Conservation (phyloP, 1,140 invertebrate genomes). For the Bradynema listronoti region DNA sequence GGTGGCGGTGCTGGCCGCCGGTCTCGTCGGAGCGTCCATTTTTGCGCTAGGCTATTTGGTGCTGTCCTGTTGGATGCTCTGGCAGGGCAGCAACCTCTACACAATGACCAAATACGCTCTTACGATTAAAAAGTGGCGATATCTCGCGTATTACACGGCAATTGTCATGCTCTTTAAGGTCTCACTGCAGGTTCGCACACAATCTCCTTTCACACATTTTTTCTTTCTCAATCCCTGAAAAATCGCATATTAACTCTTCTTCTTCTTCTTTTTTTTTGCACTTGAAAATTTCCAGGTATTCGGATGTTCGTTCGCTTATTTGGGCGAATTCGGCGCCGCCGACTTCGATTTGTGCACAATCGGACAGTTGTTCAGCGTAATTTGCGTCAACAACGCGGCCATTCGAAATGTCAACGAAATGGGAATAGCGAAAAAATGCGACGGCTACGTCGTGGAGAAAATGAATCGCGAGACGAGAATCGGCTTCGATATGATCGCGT, state of each 20-base stretch:
- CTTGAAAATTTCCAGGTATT: too few relatives aligned
- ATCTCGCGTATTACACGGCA: slow-evolving; percentile 44
- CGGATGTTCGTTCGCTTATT: too few relatives aligned
- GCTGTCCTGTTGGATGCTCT: slow-evolving; percentile 54
- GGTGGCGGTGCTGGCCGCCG: slow-evolving; percentile 48
- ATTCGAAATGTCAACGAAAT: slow-evolving; percentile 15
- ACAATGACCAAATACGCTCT: slow-evolving; percentile 41
- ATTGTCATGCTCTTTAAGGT: slow-evolving; percentile 50
- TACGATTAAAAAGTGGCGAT: slow-evolving; percentile 47
- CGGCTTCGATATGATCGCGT: slow-evolving; percentile 51
- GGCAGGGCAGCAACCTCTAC: slow-evolving; percentile 57
- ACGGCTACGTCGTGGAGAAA: too few relatives aligned
- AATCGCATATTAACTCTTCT: too few relatives aligned
- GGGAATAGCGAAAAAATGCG: too few relatives aligned
- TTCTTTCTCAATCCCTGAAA: slow-evolving; percentile 3
- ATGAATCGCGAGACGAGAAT: slow-evolving; percentile 46
- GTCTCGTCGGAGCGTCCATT: slow-evolving; percentile 54
- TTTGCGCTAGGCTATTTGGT: slow-evolving; percentile 56
- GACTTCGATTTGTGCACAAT: slow-evolving; percentile 34
- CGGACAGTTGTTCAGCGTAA: slow-evolving; percentile 51
- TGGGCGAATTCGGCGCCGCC: too few relatives aligned
- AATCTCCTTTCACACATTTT: too few relatives aligned
- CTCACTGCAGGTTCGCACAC: slow-evolving; percentile 44
- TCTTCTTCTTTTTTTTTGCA: too few relatives aligned
- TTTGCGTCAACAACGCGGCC: slow-evolving; percentile 38